A percentile compares a stretch with the other conserved stretches of the same genome.
phyloP scores from a whole-genome alignment of 2,113 vertebrate species.

The Rhinolophus ferrumequinum region DNA sequence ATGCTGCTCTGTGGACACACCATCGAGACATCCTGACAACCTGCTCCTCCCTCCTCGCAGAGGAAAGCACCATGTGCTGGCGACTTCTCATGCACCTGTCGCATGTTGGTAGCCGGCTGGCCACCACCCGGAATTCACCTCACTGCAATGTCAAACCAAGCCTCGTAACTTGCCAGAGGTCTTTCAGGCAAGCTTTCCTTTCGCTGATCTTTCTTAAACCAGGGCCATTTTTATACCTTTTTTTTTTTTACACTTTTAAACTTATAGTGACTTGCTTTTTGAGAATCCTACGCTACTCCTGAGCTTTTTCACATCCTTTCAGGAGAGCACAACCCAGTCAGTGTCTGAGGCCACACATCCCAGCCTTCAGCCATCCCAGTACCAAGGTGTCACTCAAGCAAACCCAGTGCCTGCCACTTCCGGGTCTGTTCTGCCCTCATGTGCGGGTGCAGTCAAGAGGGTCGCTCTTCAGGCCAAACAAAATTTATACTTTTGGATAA shows the following conservation, averaged over 20 bases:
- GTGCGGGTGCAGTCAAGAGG: neutral
- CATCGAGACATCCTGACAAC: rapidly evolving
- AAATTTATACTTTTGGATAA: constrained; percentile 9
- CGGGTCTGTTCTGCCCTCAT: neutral
- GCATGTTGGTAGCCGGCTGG: neutral
- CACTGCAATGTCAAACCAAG: neutral
- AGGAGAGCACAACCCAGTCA: neutral
- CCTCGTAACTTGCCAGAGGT: neutral
- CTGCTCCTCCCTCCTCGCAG: no score
- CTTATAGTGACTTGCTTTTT: no score
- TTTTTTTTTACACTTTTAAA: neutral
- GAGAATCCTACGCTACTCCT: neutral
- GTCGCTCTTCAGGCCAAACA: constrained; percentile 34
- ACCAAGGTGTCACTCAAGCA: neutral
- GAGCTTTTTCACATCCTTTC: neutral
- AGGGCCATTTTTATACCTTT: neutral
- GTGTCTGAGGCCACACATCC: neutral
- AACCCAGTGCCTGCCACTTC: neutral
- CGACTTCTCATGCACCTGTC: neutral
- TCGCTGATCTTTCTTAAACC: neutral
- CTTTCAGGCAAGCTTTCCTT: neutral
- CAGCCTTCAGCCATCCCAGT: neutral
- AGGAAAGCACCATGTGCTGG: neutral
- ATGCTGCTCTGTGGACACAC: rapidly evolving
- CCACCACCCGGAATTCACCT: neutral